Conservation (phyloP, 2,888 invertebrate genomes). For the Sarcophaga carnaria region DNA sequence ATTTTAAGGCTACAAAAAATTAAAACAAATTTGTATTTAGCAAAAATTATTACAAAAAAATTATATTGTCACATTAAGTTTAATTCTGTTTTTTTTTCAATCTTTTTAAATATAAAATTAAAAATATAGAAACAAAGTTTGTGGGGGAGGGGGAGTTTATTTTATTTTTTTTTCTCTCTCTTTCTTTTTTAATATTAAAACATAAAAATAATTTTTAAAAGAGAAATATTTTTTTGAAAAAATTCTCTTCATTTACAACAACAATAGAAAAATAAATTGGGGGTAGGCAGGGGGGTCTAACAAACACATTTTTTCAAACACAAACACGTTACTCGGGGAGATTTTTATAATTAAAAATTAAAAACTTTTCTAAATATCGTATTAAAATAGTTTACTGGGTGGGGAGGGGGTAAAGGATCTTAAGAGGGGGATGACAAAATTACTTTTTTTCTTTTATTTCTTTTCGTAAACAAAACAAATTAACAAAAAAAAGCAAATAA, state of each 20-base stretch:
- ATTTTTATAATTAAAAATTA: background rate
- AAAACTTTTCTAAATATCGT: background rate
- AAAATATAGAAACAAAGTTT: background rate
- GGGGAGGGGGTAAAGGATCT: background rate
- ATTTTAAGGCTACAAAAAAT: background rate
- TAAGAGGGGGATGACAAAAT: background rate
- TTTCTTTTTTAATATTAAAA: slow-evolving; percentile 30
- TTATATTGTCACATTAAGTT: no score
- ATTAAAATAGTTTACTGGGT: no score
- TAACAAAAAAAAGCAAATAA: slow-evolving; percentile 14
- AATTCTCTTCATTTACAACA: background rate
- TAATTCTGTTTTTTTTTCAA: no score
- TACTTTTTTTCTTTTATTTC: no score
- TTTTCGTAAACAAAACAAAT: background rate
- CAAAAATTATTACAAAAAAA: background rate
- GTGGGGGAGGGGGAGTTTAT: background rate
- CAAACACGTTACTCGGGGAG: slow-evolving; percentile 15
- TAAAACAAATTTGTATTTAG: background rate
- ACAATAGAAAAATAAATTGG: background rate
- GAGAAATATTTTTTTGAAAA: background rate
- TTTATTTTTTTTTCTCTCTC: slow-evolving; percentile 2
- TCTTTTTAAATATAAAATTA: background rate
- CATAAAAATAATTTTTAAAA: slow-evolving; percentile 8
- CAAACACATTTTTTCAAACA: background rate
- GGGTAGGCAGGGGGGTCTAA: no score